These are phyloP conservation scores for Contarinia nasturtii DNA, from an alignment of 1,140 invertebrate species.

Conservation along the genomic window DNA sequence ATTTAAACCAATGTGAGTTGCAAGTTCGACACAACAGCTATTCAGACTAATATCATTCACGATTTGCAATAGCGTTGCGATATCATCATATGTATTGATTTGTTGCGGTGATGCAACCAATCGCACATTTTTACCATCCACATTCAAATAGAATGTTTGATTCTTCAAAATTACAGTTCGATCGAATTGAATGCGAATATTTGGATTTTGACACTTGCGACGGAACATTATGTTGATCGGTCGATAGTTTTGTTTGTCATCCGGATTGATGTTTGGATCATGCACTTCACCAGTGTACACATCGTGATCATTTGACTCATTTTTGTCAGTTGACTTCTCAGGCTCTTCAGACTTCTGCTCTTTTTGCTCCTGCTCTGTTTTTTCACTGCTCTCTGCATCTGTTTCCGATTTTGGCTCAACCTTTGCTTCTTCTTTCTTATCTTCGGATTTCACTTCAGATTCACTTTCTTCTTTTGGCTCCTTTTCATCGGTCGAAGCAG, in stretches of 20 bases:
- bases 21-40: slow-evolving; percentile 14
- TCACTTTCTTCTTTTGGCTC: not conserved
- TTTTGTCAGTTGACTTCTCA: too few relatives aligned
- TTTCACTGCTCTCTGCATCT: not conserved
- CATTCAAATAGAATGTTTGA: slow-evolving; percentile 19
- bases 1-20: not conserved
- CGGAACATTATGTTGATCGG: slow-evolving; percentile 21
- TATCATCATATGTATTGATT: slow-evolving; percentile 12
- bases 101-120: slow-evolving; percentile 16
- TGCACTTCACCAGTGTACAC: slow-evolving; percentile 20
- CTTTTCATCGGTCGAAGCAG: too few relatives aligned
- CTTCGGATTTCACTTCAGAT: not conserved
- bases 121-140: slow-evolving; percentile 22
- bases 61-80: slow-evolving; percentile 19
- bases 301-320: slow-evolving; percentile 8
- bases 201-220: slow-evolving; percentile 9
- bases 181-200: slow-evolving; percentile 18
- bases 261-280: slow-evolving; percentile 15
- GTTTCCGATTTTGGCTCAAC: not conserved
- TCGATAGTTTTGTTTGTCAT: slow-evolving; percentile 19
- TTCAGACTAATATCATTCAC: slow-evolving; percentile 13
- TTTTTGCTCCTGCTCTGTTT: too few relatives aligned
- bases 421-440: too few relatives aligned
- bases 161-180: slow-evolving; percentile 23
- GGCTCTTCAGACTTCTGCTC: too few relatives aligned